Conservation (phyloP, 2,888 invertebrate species). For the Acleris literana region DNA sequence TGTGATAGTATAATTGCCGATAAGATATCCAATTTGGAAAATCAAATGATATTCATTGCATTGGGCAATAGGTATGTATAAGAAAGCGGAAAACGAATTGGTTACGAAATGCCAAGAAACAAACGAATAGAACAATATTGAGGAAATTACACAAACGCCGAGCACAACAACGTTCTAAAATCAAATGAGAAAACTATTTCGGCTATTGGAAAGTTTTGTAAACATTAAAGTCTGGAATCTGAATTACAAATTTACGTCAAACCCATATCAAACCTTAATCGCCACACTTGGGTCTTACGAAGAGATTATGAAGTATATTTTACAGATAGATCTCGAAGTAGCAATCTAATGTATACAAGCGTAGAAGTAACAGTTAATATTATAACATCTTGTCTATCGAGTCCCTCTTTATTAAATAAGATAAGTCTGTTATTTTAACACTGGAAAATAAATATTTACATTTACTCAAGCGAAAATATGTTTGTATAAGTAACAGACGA, state of each 20-base stretch:
- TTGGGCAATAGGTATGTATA: background rate
- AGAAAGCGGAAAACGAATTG: background rate
- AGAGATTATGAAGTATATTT: background rate
- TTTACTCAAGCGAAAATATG: conserved; percentile 9
- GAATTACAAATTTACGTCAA: conserved; percentile 19
- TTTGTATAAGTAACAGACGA: conserved; percentile 1
- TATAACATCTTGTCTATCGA: background rate
- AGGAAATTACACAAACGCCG: no score
- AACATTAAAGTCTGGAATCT: conserved; percentile 5
- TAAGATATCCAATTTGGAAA: conserved; percentile 56
- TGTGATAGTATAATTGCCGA: conserved; percentile 60
- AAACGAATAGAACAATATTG: no score
- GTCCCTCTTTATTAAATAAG: background rate
- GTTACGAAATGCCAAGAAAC: no score
- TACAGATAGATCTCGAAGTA: background rate
- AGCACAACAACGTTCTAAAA: no score
- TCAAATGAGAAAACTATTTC: no score
- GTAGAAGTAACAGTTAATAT: background rate
- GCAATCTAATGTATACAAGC: background rate
- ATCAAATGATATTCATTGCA: conserved; percentile 52
- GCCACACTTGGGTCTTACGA: background rate
- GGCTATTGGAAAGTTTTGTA: background rate
- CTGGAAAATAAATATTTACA: conserved; percentile 8
- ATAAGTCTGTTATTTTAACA: background rate
- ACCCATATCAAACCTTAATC: conserved; percentile 22